Evolutionary conservation across 1,140 invertebrate genomes (phyloP), one percentile per base, ranked within the genome.

Genomic region (Yoshiicerus persimilis): DNA sequence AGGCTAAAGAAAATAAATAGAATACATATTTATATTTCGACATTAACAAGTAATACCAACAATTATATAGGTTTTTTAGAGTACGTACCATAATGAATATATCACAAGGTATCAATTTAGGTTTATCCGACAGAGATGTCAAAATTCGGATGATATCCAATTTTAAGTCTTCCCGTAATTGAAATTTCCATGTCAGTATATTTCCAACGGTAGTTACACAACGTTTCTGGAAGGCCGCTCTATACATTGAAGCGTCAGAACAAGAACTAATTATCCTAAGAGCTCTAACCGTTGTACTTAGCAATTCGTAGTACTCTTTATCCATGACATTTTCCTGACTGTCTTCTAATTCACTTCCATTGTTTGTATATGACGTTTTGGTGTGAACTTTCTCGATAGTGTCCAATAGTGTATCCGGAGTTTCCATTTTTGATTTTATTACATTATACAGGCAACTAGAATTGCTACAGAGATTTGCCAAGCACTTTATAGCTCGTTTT

Each of bases 381-480:
- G 38, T 23, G 20, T 23, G 23, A 38, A 80, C 38, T 16, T 80
- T 80, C 13, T 80, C 75, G 0, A 80, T 36, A 23, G 34, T 80
- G 75, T 80, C 75, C 11, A 80, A 36, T 23, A 80, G n/a, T 23
- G 75, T 32, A 8, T 80, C 34, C 11, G 87, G 47, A 9, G 77
- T 87, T n/a, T 47, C 87, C 25, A 87, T 77, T 23, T 77, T 77
- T 0, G 87, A 77, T 62, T 47, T 27, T 47, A 87, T 27, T 32
- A 87, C n/a, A 4, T n/a, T 10, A 23, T 85, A 25, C 9, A 56
- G 30, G 27, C 87, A 88, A 27, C 38, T 34, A 23, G n/a, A n/a
- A n/a, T 84, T 23, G 75, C 87, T 84, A 30, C 77, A 84, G 4
- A 88, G 36, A 38, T 88, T 88, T 23, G 87, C 87, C 23, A 64